These are phyloP conservation scores for Hydra vulgaris DNA, from an alignment of 30 jellyfish, hydroid and myxozoan genomes.

Conservation along the genomic window DNA sequence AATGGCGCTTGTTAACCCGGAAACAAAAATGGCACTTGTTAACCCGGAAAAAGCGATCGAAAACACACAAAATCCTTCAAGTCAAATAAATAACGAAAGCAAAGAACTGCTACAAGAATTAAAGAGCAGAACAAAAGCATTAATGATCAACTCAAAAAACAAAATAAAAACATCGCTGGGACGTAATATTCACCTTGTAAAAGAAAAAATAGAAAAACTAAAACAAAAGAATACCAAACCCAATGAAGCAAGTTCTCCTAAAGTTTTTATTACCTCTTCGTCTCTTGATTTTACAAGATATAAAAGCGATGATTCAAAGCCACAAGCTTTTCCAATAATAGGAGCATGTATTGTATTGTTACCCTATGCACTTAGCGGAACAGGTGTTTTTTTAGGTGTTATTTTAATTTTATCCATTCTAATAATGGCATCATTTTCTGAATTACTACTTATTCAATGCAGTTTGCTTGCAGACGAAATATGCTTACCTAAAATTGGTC, in stretches of 20 bases:
- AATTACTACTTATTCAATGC: conserved; percentile 18
- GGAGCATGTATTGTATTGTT: conserved; percentile 32
- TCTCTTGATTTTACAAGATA: conserved; percentile 16
- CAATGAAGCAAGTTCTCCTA: conserved; percentile 5
- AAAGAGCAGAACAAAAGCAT: not conserved
- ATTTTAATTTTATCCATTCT: conserved; percentile 35
- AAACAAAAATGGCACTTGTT: not conserved
- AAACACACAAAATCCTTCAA: not conserved
- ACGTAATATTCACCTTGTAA: not conserved
- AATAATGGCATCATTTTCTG: conserved; percentile 13
- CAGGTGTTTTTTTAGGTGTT: conserved; percentile 76
- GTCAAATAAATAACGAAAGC: not conserved
- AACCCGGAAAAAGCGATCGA: not conserved
- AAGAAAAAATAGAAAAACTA: not conserved
- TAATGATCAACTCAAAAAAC: not conserved
- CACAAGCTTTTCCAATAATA: conserved; percentile 17
- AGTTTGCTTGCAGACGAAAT: conserved; percentile 20
- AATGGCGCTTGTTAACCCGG: not conserved
- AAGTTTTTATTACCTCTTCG: conserved; percentile 18
- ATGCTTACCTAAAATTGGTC: conserved; percentile 9
- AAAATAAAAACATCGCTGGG: not conserved
- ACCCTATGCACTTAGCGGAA: conserved; percentile 81
- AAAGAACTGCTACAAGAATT: not conserved
- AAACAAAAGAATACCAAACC: not conserved
- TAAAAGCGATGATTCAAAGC: conserved; percentile 18